Base-by-base conservation (phyloP, 2,888 invertebrate genomes). In the Eueremaeus valkanovi region DNA sequence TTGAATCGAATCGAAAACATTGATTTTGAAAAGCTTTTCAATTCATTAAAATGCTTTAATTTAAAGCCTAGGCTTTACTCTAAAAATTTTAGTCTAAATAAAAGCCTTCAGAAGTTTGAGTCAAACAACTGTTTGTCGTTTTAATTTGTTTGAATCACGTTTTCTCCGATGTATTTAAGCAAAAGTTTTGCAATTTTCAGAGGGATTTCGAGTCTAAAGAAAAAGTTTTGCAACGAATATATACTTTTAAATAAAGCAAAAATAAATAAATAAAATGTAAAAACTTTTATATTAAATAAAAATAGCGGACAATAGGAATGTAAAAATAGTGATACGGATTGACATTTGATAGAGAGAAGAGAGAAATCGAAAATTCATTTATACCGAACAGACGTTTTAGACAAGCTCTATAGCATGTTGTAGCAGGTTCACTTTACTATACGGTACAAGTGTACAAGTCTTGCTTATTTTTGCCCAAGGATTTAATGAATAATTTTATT, bases 1-100 rank as follows among this genome's bases (percentile, higher is more conserved):
- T n/a, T 9, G n/a, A 33, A 66, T 66, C n/a, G n/a, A n/a, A 66
- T 36, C 21, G 16, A 36, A 24, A 66, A 11, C 63, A 66, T 66
- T 66, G 63, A 66, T 66, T 66, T 66, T 58, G 58, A 66, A 66
- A 66, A 66, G 16, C n/a, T 29, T 36, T 66, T 66, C 63, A 66
- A 66, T 66, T 66, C 63, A 36, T 40, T 33, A 66, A 36, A 66
- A 66, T 66, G 24, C 36, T 36, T 66, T 66, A 66, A 66, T 36
- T 66, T 33, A 66, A 66, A 66, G 21, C 63, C 2, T 36, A 66
- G 29, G 21, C 36, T n/a, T n/a, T n/a, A n/a, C n/a, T n/a, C n/a
- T n/a, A n/a, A n/a, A n/a, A n/a, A n/a, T n/a, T n/a, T n/a, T n/a
- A n/a, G n/a, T 36, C 63, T 13, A 58, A 58, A 58, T 29, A 58